phyloP scores from a whole-genome alignment of 2,113 vertebrate genomes.

The Thalassarche chlororhynchos region DNA sequence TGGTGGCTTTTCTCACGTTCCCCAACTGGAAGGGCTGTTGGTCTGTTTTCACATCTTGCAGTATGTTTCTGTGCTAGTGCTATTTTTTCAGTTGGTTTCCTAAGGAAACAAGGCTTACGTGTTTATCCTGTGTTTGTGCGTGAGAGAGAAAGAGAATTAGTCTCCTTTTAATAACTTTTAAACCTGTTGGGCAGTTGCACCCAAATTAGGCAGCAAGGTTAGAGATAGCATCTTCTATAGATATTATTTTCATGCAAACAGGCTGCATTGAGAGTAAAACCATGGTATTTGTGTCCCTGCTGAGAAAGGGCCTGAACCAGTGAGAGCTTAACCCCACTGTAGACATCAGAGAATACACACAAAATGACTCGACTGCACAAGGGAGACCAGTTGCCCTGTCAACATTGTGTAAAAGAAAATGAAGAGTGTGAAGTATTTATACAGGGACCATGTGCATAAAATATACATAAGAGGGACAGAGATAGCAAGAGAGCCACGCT shows the following conservation, averaged over 20 bases:
- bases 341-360: not conserved
- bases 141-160: not conserved
- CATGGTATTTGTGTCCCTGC: not conserved
- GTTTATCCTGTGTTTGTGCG: not conserved
- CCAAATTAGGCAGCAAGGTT: not conserved
- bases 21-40: not conserved
- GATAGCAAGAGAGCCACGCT: too few species aligned
- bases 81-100: not conserved
- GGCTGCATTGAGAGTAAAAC: not conserved
- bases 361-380: not conserved
- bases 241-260: not conserved
- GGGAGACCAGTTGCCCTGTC: not conserved
- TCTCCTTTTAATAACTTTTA: not conserved
- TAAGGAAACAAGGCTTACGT: slow-evolving; percentile 4
- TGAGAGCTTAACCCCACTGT: not conserved
- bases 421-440: not conserved
- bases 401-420: not conserved
- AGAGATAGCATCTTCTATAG: not conserved
- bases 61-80: not conserved
- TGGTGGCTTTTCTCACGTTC: not conserved
- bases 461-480: not conserved
- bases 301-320: not conserved
- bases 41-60: not conserved
- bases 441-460: not conserved
- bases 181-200: not conserved